Base-by-base conservation (phyloP, 2,888 invertebrate genomes). In the Thecocarcelia acutangulata region DNA sequence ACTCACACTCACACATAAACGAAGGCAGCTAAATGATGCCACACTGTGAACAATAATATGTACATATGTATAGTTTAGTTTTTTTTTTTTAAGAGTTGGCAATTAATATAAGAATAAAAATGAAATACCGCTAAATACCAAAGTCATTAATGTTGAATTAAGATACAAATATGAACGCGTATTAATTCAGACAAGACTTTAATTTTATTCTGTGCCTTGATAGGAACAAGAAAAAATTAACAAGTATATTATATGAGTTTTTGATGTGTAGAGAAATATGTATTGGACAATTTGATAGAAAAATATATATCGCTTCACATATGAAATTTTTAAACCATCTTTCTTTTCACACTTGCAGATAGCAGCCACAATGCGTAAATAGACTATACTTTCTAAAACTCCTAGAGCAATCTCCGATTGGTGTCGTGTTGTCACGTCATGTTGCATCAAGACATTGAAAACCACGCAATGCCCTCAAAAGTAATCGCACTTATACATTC, bases 111-210 rank as follows among this genome's bases (percentile, higher is more conserved):
- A 76, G 76, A 73, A 73, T 70, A 63, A 52, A 61, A 52, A 59
- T 73, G 59, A 81, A 63, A 77, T 40, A 69, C 64, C 69, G 69
- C 74, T 78, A 82, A 82, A 82, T 69, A 68, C 78, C 15, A 54
- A 75, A 82, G 64, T 66, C 78, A 78, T 82, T 82, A 78, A 66
- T 78, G 19, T 44, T 21, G 15, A 72, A 58, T 72, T 40, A 4
- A 48, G 21, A 15, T 24, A 15, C 40, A 64, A 46, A 56, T 15
- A 46, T 17, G 12, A n/a, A 24, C 33, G 9, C n/a, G 21, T 21
- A 50, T n/a, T 46, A 2, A 19, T 19, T 21, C 50, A 21, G 3
- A 50, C 50, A 13, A 13, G 50, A 12, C 24, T 21, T 21, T 50
- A 12, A 3, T 13, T n/a, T n/a, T n/a, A 50, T 13, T 21, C 50